Percentiles rank a stretch among this genome's conserved stretches.
Conservation (phyloP, 2,797 vertebrate species). For the Hypotaenidia philippensis region DNA sequence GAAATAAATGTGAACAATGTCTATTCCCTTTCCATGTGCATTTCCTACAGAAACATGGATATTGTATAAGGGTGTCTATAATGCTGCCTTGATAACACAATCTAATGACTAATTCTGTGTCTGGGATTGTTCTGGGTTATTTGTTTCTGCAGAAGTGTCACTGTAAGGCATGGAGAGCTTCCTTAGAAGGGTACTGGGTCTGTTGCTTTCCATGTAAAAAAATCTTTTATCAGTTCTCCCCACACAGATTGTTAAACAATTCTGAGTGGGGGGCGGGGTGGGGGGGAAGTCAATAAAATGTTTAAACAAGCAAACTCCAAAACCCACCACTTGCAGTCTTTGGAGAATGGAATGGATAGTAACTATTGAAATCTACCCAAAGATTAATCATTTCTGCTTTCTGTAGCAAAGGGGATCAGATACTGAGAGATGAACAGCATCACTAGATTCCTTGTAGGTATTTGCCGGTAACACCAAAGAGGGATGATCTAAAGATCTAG, state of each 20-base stretch:
- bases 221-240: not conserved
- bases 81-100: not conserved
- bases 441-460: not conserved
- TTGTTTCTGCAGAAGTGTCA: not conserved
- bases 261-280: accelerated
- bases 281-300: not conserved
- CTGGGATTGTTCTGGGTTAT: not conserved
- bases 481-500: not conserved
- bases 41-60: not conserved
- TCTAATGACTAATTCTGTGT: not conserved
- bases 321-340: not conserved
- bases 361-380: not conserved
- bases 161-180: not conserved
- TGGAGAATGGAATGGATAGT: not conserved
- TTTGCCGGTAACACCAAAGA: not conserved
- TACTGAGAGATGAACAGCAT: not conserved
- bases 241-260: not conserved
- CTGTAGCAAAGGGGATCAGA: not conserved
- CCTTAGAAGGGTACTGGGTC: not conserved
- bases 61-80: not conserved
- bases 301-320: not conserved
- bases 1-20: not conserved
- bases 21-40: not conserved
- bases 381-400: not conserved
- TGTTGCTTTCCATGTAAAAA: not conserved